Base-by-base conservation (phyloP, 1,140 invertebrate genomes). In the Papilio aristodemus region DNA sequence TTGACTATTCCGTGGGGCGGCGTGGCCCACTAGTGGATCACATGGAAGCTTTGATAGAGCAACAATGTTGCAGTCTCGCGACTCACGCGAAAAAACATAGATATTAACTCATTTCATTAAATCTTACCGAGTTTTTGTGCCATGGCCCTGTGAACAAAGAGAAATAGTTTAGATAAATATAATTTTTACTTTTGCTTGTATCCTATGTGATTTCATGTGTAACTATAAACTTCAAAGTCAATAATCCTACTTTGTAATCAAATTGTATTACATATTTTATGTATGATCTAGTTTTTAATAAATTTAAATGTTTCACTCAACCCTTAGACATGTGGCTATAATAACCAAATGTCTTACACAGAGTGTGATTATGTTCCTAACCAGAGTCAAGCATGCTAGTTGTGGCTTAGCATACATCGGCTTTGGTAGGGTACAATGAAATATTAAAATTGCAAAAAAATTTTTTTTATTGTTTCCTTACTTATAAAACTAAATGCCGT, bases 321-420 rank as follows among this genome's bases (percentile, higher is more conserved):
- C 88, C 88, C 88, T 90, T 90, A 62, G 83, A 86, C 69, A 71
- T 81, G 71, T 62, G 74, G 74, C 72, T 79, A 91, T 78, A 66
- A 13, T 1, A 85, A 73, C 67, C 64, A 73, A 22, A 82, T 67
- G 79, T 88, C 83, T 80, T 90, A 90, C 88, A 90, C 88, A 71
- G 84, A 89, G 78, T 84, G 84, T 85, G 62, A 50, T 81, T 78
- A 83, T 90, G 86, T 90, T 86, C 88, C 88, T 90, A 89, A 70
- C 87, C 86, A 89, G 86, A 90, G 88, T 89, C 86, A 89, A 72
- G 75, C 69, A 80, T 81, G 86, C 74, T 83, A 85, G 77, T 71
- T 70, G 11, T 58, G 57, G 73, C 78, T 82, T 72, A 78, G 71
- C 83, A 86, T 70, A 81, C 86, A 89, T 86, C 87, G 87, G 87